Evolutionary conservation across 1,140 invertebrate genomes (phyloP).

Genomic region (Caenorhabditis inopinata): DNA sequence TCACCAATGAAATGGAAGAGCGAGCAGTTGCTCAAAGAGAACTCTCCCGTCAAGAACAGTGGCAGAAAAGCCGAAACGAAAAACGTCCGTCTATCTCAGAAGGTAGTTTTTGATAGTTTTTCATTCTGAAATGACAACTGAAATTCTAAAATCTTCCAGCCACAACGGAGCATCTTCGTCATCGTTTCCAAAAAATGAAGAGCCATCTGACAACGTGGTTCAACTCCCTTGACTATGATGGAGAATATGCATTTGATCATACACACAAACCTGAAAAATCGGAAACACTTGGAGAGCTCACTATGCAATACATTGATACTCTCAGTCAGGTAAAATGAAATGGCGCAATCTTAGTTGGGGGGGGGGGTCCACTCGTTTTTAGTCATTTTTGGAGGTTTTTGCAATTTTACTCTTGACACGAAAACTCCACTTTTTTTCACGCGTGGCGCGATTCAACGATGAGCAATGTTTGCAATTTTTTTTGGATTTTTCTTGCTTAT

Average conservation of each 20-base stretch:
- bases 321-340: not conserved
- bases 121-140: no score
- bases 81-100: not conserved
- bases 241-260: not conserved
- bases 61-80: not conserved
- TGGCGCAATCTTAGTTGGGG: no score
- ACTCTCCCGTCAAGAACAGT: not conserved
- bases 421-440: no score
- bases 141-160: not conserved
- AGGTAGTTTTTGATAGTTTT: not conserved
- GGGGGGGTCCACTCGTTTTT: no score
- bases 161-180: not conserved
- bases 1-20: conserved; percentile 25
- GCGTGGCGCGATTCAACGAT: no score
- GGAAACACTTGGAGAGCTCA: not conserved
- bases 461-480: no score
- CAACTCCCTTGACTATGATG: conserved; percentile 20
- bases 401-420: no score
- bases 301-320: conserved; percentile 27
- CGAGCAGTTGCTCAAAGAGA: not conserved
- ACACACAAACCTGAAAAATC: not conserved
- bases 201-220: not conserved
- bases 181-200: conserved; percentile 4
- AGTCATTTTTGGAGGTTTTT: no score
- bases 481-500: no score